Percentiles rank a stretch among this genome's conserved stretches.
phyloP scores from a whole-genome alignment of 2,888 invertebrate genomes.

The Plebejus melissa region DNA sequence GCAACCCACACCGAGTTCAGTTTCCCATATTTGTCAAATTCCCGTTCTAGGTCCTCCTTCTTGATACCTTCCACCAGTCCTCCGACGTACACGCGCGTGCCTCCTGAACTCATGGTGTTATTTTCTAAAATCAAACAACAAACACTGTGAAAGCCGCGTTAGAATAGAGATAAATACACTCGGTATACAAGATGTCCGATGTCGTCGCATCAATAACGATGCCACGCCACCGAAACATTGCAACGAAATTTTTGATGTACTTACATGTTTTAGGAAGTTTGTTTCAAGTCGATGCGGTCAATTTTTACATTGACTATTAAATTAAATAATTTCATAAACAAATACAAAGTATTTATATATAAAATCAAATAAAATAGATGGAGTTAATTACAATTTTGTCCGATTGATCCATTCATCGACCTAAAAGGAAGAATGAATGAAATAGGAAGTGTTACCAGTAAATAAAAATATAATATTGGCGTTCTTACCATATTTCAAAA shows the following conservation, averaged over 20 bases:
- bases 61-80: conserved; percentile 93
- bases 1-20: conserved; percentile 96
- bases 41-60: conserved; percentile 93
- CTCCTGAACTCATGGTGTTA: conserved; percentile 65
- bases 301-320: conserved; percentile 37
- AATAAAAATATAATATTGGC: neutral
- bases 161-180: conserved; percentile 57
- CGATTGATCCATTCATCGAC: conserved; percentile 30
- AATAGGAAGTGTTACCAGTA: conserved; percentile 8
- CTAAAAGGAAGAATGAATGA: conserved; percentile 31
- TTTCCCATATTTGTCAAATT: conserved; percentile 95
- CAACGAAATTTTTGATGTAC: conserved; percentile 44
- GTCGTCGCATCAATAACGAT: conserved; percentile 64
- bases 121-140: conserved; percentile 41
- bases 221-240: conserved; percentile 62
- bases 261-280: conserved; percentile 50
- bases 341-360: conserved; percentile 10
- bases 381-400: conserved; percentile 28
- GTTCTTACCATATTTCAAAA: neutral
- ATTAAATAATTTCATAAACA: conserved; percentile 38
- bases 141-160: conserved; percentile 29
- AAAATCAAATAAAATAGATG: conserved; percentile 28
- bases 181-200: conserved; percentile 75
- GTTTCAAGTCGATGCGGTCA: conserved; percentile 32
- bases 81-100: conserved; percentile 93